Evolutionary conservation across 1,140 invertebrate species (phyloP).

Genomic region (Hetaerina americana): DNA sequence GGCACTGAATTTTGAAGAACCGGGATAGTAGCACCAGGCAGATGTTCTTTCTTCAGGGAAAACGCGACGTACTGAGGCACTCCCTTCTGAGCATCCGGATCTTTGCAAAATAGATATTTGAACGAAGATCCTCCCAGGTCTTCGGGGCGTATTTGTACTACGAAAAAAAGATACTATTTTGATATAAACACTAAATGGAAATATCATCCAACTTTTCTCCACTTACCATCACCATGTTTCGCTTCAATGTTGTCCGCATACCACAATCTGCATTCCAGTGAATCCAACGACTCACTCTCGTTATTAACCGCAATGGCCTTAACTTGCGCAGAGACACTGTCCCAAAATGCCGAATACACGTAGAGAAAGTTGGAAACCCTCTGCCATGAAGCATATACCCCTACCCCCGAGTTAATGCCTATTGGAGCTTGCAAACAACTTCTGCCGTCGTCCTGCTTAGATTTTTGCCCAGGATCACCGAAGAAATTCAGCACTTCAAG

Average conservation of each 20-base stretch:
- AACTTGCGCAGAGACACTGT: slow-evolving; percentile 24
- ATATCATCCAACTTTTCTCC: not conserved
- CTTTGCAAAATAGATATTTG: not conserved
- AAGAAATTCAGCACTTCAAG: slow-evolving; percentile 65
- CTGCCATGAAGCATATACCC: slow-evolving; percentile 37
- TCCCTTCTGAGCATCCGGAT: slow-evolving; percentile 14
- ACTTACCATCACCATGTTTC: not conserved
- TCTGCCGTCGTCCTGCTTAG: not conserved
- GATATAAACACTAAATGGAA: not conserved
- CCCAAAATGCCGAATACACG: slow-evolving; percentile 38
- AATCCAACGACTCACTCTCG: slow-evolving; percentile 7
- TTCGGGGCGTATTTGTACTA: no score
- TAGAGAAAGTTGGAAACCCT: slow-evolving; percentile 33
- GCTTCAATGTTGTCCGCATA: not conserved
- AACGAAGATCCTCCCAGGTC: not conserved
- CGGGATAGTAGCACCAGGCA: slow-evolving; percentile 14
- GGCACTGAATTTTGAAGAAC: slow-evolving; percentile 11
- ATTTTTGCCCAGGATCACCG: slow-evolving; percentile 35
- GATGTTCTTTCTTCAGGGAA: slow-evolving; percentile 10
- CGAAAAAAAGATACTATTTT: no score
- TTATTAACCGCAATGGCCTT: slow-evolving; percentile 29
- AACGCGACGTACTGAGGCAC: slow-evolving; percentile 4
- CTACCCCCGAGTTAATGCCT: no score
- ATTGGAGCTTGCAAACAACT: no score
- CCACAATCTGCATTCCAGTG: not conserved